Conservation (phyloP, 2,888 invertebrate species). For the Uloborus plumipes region DNA sequence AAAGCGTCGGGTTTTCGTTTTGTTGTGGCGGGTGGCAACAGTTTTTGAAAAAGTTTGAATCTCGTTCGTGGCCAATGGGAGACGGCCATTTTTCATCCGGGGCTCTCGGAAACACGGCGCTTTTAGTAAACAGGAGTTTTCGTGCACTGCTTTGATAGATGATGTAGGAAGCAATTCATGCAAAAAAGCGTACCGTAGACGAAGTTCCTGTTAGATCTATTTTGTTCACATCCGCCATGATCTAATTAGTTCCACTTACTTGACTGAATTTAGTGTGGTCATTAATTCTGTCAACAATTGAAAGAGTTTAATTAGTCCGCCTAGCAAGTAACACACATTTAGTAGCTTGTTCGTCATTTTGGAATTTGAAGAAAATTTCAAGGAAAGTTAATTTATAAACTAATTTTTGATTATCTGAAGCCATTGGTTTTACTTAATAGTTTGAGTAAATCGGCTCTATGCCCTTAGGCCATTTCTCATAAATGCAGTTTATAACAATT, state of each 20-base stretch:
- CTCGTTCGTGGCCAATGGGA: slow-evolving; percentile 40
- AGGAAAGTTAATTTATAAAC: too few relatives aligned
- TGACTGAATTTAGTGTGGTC: slow-evolving; percentile 51
- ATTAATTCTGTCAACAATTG: slow-evolving; percentile 60
- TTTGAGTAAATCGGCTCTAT: too few relatives aligned
- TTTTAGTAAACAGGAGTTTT: slow-evolving; percentile 57
- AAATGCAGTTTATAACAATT: too few relatives aligned
- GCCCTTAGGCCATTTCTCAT: too few relatives aligned
- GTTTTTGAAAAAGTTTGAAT: slow-evolving; percentile 60
- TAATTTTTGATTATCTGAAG: too few relatives aligned
- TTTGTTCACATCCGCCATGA: slow-evolving; percentile 45
- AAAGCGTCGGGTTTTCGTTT: slow-evolving; percentile 37
- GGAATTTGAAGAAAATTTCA: too few relatives aligned
- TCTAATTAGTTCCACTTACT: slow-evolving; percentile 55
- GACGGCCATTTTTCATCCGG: slow-evolving; percentile 49
- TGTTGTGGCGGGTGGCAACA: slow-evolving; percentile 59
- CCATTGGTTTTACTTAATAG: too few relatives aligned
- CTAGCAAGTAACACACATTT: slow-evolving; percentile 46
- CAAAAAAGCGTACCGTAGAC: slow-evolving; percentile 43
- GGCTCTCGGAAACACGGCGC: slow-evolving; percentile 38
- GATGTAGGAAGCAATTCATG: slow-evolving; percentile 29
- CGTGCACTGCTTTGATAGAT: slow-evolving; percentile 49
- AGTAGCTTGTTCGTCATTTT: slow-evolving; percentile 45
- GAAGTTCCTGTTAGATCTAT: slow-evolving; percentile 39
- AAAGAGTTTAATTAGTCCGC: slow-evolving; percentile 48